A percentile compares a stretch with the other conserved stretches of the same genome.
Evolutionary conservation across 2,797 vertebrate species (phyloP).

Genomic region (Oryzias dopingdopingensis): DNA sequence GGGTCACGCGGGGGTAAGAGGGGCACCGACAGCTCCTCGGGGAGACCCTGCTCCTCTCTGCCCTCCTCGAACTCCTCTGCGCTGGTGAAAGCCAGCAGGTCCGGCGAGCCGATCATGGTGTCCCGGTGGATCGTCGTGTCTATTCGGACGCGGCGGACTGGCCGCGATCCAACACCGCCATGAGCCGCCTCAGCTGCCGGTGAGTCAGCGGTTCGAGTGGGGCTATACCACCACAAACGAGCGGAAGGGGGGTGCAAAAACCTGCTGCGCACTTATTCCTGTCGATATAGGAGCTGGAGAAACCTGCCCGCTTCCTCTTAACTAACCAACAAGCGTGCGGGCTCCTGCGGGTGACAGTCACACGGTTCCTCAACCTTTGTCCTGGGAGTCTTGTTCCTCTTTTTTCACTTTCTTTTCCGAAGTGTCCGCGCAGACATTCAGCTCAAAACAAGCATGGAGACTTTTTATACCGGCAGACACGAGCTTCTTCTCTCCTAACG

Average conservation of each 20-base stretch:
- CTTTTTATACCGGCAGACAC: conserved; percentile 4
- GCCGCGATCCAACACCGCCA: background rate
- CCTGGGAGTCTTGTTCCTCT: conserved; percentile 39
- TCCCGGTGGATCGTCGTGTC: background rate
- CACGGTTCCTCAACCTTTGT: conserved; percentile 30
- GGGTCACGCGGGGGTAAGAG: conserved; percentile 80
- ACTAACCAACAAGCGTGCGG: too few relatives aligned
- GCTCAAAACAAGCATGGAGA: background rate
- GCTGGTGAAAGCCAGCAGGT: conserved; percentile 90
- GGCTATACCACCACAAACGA: conserved; percentile 10
- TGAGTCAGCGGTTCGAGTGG: conserved; percentile 52
- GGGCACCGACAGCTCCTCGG: conserved; percentile 87
- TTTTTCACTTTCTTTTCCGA: conserved; percentile 14
- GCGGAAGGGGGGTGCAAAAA: background rate
- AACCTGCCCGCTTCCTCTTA: too few relatives aligned
- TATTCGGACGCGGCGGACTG: background rate
- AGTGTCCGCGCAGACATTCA: background rate
- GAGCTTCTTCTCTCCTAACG: conserved; percentile 13
- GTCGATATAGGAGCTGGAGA: background rate
- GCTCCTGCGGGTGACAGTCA: conserved; percentile 38
- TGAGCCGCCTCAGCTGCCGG: conserved; percentile 19
- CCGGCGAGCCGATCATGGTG: conserved; percentile 93
- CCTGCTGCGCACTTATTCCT: conserved; percentile 25
- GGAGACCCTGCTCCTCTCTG: conserved; percentile 71
- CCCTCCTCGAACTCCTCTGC: conserved; percentile 80